Conservation (phyloP, 2,113 vertebrate species). For the Platysteira castanea region DNA sequence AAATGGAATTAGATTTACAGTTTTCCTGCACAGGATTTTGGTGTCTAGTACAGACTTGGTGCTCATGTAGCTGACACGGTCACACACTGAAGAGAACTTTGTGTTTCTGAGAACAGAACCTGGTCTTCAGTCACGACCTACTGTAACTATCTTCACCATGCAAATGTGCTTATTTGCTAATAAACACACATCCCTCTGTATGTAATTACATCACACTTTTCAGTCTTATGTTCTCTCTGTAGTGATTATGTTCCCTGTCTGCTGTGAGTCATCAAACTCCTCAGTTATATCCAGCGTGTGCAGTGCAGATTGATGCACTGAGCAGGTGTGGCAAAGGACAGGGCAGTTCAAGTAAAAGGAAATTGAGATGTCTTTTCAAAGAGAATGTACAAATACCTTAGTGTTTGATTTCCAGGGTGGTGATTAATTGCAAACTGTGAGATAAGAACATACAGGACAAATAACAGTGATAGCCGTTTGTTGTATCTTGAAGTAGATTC, state of each 20-base stretch:
- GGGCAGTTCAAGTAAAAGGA: conserved; percentile 42
- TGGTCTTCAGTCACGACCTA: not conserved
- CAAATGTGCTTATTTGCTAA: not conserved
- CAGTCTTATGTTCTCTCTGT: not conserved
- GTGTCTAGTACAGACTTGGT: not conserved
- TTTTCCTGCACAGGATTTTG: not conserved
- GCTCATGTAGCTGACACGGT: not conserved
- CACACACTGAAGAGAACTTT: not conserved
- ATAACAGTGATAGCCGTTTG: not conserved
- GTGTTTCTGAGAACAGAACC: not conserved
- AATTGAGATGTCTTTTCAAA: conserved; percentile 46
- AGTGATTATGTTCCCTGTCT: not conserved
- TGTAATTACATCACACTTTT: not conserved
- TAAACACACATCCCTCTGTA: not conserved
- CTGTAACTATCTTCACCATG: not conserved
- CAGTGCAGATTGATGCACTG: not conserved
- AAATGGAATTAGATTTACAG: not conserved
- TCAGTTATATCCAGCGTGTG: not conserved
- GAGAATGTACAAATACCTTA: conserved; percentile 37
- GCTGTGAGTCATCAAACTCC: not conserved
- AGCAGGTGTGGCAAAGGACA: conserved; percentile 32
- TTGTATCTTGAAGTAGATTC: conserved; percentile 7
- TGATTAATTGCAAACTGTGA: conserved; percentile 43
- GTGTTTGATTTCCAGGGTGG: conserved; percentile 62
- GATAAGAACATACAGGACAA: conserved; percentile 36